Evolutionary conservation across 2,113 vertebrate species (phyloP), one percentile per base, ranked within the genome.

Genomic region (Athene cunicularia): DNA sequence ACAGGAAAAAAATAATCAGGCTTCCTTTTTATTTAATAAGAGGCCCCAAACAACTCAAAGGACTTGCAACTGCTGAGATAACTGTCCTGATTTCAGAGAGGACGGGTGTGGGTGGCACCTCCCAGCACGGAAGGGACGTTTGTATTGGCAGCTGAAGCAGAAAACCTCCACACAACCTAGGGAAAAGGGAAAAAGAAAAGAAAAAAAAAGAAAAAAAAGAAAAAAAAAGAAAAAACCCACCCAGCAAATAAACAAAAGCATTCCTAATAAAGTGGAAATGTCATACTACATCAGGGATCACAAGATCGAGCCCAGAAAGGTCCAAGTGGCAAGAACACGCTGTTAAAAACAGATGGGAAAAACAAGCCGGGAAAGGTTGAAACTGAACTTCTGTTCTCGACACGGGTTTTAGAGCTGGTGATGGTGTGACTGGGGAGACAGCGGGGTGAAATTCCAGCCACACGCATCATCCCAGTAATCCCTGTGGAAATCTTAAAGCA

Each of bases 321-420:
- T 96, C 96, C 94, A 96, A 96, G 90, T 91, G 89, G 94, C 91
- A 95, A 94, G 93, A 95, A 96, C 95, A 96, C 0, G 18, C 94
- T 93, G 95, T 95, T 94, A 95, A 95, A 96, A 97, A 95, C 97
- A 96, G 93, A 97, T 91, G 91, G 94, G 93, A 91, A 97, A 93
- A 93, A 95, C 91, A 93, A 95, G 77, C 35, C 3, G 30, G 96
- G 89, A 90, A 96, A 91, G 87, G 89, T 67, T 91, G 95, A 82
- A 79, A 43, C 37, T 74, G 80, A 83, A 91, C 81, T 93, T 89
- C 89, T 94, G 84, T 71, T 93, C 90, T 86, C 0, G 23, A 88
- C 91, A 80, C 0, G 21, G 66, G 53, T 70, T 94, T 91, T 43
- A 62, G 81, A 90, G 77, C 37, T 53, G 84, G 81, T 79, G 90